These are phyloP conservation scores for Allygus modestus DNA, from an alignment of 2,888 invertebrate species.

Conservation along the genomic window DNA sequence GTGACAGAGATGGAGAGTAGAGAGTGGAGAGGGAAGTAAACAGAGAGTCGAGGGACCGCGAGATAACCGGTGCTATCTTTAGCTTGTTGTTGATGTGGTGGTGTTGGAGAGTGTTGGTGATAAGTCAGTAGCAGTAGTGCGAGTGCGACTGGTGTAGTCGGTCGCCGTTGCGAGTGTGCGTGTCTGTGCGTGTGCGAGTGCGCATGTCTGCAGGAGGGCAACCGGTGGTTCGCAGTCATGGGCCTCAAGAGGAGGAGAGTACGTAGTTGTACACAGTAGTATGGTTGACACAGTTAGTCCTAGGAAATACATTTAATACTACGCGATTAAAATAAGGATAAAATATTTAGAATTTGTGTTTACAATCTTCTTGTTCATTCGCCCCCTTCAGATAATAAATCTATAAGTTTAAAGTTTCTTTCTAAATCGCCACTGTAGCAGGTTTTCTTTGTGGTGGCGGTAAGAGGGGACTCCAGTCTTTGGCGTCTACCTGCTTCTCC, in stretches of 20 bases:
- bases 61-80: slow-evolving; percentile 35
- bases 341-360: too few species aligned
- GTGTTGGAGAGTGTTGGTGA: slow-evolving; percentile 6
- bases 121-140: slow-evolving; percentile 39
- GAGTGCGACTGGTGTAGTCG: not conserved
- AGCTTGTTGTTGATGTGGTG: not conserved
- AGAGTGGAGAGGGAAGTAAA: not conserved
- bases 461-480: too few species aligned
- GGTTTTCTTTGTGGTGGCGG: too few species aligned
- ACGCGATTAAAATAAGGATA: too few species aligned
- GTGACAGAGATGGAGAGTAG: not conserved
- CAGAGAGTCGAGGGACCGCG: not conserved
- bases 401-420: too few species aligned
- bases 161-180: slow-evolving; percentile 5
- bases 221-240: slow-evolving; percentile 19
- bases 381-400: too few species aligned
- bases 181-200: not conserved
- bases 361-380: too few species aligned
- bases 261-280: not conserved
- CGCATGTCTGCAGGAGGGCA: not conserved
- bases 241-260: slow-evolving; percentile 45
- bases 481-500: too few species aligned
- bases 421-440: too few species aligned
- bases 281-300: slow-evolving; percentile 34
- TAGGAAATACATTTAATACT: too few species aligned